These are phyloP conservation scores for Thalassoma bifasciatum DNA, from an alignment of 2,113 vertebrate genomes.

Conservation along the genomic window DNA sequence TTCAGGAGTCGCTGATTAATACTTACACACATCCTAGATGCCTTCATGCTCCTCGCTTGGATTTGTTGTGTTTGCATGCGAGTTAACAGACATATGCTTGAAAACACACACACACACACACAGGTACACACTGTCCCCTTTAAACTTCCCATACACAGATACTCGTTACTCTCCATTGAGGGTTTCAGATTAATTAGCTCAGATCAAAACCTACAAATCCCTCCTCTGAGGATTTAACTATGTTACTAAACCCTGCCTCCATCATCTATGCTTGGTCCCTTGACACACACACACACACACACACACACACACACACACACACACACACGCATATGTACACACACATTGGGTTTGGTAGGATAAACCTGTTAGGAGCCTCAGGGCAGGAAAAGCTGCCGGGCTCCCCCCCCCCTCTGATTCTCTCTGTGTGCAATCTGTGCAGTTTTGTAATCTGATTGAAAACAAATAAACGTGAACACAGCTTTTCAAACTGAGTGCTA, in stretches of 20 bases:
- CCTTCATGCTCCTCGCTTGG: constrained; percentile 2
- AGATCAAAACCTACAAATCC: constrained; percentile 77
- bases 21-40: constrained; percentile 24
- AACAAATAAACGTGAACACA: neutral
- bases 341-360: neutral
- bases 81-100: neutral
- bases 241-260: constrained; percentile 53
- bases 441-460: neutral
- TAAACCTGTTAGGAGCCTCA: constrained; percentile 2
- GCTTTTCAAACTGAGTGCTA: too few relatives aligned
- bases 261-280: constrained; percentile 55
- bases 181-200: constrained; percentile 76
- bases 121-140: constrained; percentile 44
- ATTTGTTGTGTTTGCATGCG: neutral
- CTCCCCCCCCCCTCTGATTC: neutral
- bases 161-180: constrained; percentile 61
- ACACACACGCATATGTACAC: neutral
- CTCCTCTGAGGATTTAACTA: constrained; percentile 60
- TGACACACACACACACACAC: constrained; percentile 26
- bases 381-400: constrained; percentile 1
- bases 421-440: neutral
- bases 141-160: constrained; percentile 63
- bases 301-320: constrained; percentile 22
- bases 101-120: constrained; percentile 10
- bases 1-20: constrained; percentile 60